Evolutionary conservation across 2,113 vertebrate species (phyloP), one percentile per base, ranked within the genome.

Genomic region (Cygnus buccinator): DNA sequence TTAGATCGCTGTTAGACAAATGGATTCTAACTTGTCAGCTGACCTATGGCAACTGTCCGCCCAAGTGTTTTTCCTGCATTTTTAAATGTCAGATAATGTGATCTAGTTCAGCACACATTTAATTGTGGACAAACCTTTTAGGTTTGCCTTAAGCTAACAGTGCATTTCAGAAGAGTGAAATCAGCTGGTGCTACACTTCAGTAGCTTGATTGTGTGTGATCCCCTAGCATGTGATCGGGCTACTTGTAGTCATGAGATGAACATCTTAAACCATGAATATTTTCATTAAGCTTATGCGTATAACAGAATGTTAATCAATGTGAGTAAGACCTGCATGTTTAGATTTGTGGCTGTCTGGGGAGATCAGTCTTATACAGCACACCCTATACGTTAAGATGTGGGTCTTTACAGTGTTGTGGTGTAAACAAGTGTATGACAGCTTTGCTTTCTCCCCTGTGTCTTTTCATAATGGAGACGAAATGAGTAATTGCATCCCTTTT

Each of bases 371-470:
- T 81, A 2, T 0, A 37, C 37, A 58, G 8, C 11, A 8, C 25
- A 13, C 22, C 41, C 31, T 50, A 18, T 16, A 10, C 25, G 4
- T 33, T 39, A 23, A 50, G 9, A 26, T 0, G 0, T 35, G 48
- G 16, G 7, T 66, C n/a, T 74, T 48, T 43, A 29, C 55, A 54
- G 29, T 52, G 33, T 50, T 72, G 25, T 12, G 15, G 11, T 63
- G 5, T 43, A 68, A 67, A 41, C 1, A 3, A 44, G 7, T 4
- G 1, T 74, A 28, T 67, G 33, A 35, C 17, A 63, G 28, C 43
- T 52, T 33, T 43, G 4, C 29, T 71, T 77, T 66, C 26, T 94
- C 16, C 35, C 19, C 22, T 54, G 13, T 43, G 58, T 23, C 55
- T 65, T 4, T 20, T 71, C 10, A 14, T 62, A 7, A 22, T 76